Conservation (phyloP, 2,797 vertebrate genomes). For the Sebastes vulpes region DNA sequence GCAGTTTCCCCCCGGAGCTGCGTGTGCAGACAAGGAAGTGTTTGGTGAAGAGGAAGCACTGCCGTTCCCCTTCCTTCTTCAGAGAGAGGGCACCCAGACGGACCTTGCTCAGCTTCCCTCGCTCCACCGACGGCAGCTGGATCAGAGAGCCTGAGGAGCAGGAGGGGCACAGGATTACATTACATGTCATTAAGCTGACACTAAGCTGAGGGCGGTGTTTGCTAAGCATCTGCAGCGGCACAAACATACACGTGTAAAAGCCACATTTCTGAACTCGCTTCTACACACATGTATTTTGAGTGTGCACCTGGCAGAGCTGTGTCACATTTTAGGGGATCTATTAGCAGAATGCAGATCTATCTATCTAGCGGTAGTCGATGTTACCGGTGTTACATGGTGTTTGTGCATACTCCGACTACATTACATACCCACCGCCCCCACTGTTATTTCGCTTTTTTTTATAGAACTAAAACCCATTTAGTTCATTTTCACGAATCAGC, state of each 20-base stretch:
- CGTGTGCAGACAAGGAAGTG: conserved; percentile 98
- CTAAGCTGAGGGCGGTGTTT: conserved; percentile 31
- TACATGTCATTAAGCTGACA: conserved; percentile 36
- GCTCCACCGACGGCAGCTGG: conserved; percentile 97
- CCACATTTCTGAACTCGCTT: background rate
- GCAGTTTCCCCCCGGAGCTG: conserved; percentile 97
- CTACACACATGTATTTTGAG: background rate
- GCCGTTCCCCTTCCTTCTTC: conserved; percentile 98
- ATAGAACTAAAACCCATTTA: too few species aligned
- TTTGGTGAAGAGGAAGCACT: conserved; percentile 99
- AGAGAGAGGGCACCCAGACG: conserved; percentile 96
- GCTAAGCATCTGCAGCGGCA: conserved; percentile 4
- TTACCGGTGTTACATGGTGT: too few species aligned
- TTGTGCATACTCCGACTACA: too few species aligned
- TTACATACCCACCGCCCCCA: too few species aligned
- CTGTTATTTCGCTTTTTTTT: too few species aligned
- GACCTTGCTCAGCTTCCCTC: conserved; percentile 97
- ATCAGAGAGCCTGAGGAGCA: conserved; percentile 92
- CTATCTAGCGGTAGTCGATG: too few species aligned
- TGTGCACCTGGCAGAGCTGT: background rate
- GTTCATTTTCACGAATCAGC: too few species aligned
- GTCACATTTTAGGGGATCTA: too few species aligned
- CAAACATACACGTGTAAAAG: background rate
- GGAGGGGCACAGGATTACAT: conserved; percentile 27
- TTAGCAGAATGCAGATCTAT: too few species aligned